These are phyloP conservation scores for Oreotrochilus melanogaster DNA, from an alignment of 2,113 vertebrate genomes.

Conservation along the genomic window DNA sequence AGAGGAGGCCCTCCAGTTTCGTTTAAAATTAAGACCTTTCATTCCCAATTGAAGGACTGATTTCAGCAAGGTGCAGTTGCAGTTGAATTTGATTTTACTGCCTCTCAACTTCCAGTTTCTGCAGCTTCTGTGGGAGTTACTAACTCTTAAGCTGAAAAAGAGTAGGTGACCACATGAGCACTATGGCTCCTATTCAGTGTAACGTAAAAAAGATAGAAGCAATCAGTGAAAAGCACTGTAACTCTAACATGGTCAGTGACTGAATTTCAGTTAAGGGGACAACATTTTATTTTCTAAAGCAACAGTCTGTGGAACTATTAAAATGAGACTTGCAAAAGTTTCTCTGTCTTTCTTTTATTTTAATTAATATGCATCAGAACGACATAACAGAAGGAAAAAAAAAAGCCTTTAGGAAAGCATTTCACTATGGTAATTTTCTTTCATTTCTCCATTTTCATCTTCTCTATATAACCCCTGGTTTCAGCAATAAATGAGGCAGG, in stretches of 20 bases:
- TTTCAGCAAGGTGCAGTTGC: neutral
- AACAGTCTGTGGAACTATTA: neutral
- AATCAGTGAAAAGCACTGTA: neutral
- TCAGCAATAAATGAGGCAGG: neutral
- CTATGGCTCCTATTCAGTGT: neutral
- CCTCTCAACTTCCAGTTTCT: neutral
- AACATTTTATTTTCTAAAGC: neutral
- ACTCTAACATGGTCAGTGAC: neutral
- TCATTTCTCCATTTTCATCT: neutral
- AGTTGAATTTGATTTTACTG: neutral
- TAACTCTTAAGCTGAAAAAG: neutral
- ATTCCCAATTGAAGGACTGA: neutral
- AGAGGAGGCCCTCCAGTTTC: neutral
- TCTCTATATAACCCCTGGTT: neutral
- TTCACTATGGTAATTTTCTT: neutral
- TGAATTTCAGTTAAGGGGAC: neutral
- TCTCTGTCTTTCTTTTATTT: neutral
- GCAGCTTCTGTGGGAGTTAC: neutral
- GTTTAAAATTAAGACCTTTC: neutral
- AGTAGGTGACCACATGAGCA: neutral
- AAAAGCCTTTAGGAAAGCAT: neutral
- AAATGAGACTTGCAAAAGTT: neutral
- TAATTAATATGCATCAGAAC: neutral
- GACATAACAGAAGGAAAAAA: neutral
- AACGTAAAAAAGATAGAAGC: neutral